phyloP scores from a whole-genome alignment of 2,888 invertebrate genomes.

The Machimus rusticus region DNA sequence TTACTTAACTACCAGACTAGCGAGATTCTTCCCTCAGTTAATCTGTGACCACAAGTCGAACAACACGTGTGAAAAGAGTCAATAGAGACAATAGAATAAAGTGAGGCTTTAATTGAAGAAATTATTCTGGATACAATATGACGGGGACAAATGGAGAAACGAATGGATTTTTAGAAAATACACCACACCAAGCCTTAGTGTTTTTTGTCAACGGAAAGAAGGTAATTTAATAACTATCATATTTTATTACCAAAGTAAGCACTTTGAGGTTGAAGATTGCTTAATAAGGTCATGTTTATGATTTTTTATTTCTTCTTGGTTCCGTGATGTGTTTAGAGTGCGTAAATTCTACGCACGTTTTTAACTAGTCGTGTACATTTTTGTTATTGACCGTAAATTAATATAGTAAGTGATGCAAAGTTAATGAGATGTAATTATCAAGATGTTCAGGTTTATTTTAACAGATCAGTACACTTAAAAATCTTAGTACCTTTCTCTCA shows the following conservation, averaged over 20 bases:
- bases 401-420: neutral
- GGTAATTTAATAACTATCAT: slow-evolving; percentile 56
- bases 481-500: neutral
- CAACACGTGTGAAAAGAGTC: neutral
- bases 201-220: slow-evolving; percentile 68
- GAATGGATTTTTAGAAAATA: neutral
- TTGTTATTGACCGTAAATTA: neutral
- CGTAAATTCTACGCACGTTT: neutral
- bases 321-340: neutral
- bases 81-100: neutral
- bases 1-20: neutral
- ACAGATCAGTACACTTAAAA: neutral
- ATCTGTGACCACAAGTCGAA: neutral
- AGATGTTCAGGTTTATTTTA: neutral
- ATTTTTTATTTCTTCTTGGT: neutral
- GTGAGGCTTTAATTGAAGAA: neutral
- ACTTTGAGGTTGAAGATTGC: neutral
- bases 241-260: neutral
- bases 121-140: neutral
- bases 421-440: neutral
- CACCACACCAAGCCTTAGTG: slow-evolving; percentile 52
- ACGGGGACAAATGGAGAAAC: neutral
- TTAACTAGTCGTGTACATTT: neutral
- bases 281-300: neutral
- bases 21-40: neutral